Percentiles rank a stretch among this genome's conserved stretches.
Conservation (phyloP, 1,140 invertebrate species). For the Probaryconus sp. region DNA sequence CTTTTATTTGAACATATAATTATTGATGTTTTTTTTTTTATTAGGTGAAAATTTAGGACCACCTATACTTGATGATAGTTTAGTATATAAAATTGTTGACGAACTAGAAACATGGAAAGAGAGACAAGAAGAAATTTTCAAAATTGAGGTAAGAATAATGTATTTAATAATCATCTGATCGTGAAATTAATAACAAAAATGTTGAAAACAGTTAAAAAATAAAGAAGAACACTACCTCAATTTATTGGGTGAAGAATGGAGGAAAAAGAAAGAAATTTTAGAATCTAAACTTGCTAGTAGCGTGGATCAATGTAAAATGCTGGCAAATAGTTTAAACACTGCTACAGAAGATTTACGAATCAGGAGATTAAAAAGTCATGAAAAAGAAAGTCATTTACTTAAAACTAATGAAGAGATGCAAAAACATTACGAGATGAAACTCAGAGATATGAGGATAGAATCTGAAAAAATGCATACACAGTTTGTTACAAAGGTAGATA, state of each 20-base stretch:
- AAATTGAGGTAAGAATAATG: conserved; percentile 67
- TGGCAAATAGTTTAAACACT: conserved; percentile 72
- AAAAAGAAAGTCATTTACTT: conserved; percentile 72
- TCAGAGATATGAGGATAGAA: conserved; percentile 70
- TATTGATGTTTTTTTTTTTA: conserved; percentile 12
- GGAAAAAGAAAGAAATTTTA: conserved; percentile 69
- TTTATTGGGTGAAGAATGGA: conserved; percentile 75
- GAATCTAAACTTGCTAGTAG: conserved; percentile 72
- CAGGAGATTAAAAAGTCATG: conserved; percentile 70
- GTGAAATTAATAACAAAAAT: too few relatives aligned
- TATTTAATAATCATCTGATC: conserved; percentile 5
- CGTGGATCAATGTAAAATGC: conserved; percentile 73
- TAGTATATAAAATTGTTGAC: conserved; percentile 77
- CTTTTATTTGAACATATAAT: conserved; percentile 28
- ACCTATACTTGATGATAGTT: conserved; percentile 75
- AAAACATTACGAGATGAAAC: conserved; percentile 71
- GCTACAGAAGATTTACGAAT: conserved; percentile 72
- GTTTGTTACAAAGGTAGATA: conserved; percentile 64
- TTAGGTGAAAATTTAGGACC: conserved; percentile 73
- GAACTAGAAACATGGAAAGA: conserved; percentile 80
- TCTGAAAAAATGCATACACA: conserved; percentile 72
- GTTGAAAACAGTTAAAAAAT: conserved; percentile 67
- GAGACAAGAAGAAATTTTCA: conserved; percentile 76
- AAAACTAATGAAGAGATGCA: conserved; percentile 74
- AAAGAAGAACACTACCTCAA: conserved; percentile 75